These are phyloP conservation scores for Aspidiotus destructor DNA, from an alignment of 2,888 invertebrate genomes.

Conservation along the genomic window DNA sequence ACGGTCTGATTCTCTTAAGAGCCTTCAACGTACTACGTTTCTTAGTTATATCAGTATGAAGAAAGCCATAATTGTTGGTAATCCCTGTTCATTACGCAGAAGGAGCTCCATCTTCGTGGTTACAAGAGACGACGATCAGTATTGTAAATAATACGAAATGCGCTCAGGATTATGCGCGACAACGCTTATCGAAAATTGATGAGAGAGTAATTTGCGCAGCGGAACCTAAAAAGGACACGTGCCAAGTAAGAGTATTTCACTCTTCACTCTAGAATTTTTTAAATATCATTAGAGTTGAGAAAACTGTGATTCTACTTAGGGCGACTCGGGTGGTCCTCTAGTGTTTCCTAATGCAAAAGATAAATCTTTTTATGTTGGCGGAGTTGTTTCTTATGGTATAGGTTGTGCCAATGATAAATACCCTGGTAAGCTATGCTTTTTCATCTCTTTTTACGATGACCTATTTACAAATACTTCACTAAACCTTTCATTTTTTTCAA, in stretches of 20 bases:
- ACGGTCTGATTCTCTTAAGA: no score
- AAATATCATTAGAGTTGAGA: background rate
- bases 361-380: background rate
- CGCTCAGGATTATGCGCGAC: slow-evolving; percentile 44
- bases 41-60: no score
- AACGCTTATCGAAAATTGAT: slow-evolving; percentile 47
- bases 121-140: slow-evolving; percentile 63
- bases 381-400: slow-evolving; percentile 3
- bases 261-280: background rate
- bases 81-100: slow-evolving; percentile 46
- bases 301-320: background rate
- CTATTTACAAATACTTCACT: no score
- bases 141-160: slow-evolving; percentile 57
- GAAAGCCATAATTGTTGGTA: no score
- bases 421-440: no score
- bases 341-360: background rate
- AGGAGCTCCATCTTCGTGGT: slow-evolving; percentile 54
- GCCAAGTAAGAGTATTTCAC: slow-evolving; percentile 48
- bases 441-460: no score
- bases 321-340: background rate
- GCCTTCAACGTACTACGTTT: no score
- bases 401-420: background rate
- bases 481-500: no score
- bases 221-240: slow-evolving; percentile 59
- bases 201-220: slow-evolving; percentile 62